Base-by-base conservation (phyloP, 1,140 invertebrate species). In the Drosophila micromelanica region DNA sequence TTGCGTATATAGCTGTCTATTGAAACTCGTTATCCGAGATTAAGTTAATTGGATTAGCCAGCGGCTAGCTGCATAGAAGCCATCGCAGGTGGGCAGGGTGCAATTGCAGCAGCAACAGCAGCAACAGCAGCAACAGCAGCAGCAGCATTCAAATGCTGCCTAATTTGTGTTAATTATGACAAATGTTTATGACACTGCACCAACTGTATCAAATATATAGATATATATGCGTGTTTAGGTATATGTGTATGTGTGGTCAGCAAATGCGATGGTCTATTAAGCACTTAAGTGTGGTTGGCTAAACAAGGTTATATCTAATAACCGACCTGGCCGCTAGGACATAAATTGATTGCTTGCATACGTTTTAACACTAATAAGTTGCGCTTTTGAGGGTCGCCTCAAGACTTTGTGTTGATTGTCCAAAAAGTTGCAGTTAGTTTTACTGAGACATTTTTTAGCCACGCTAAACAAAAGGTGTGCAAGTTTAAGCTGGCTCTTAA, bases 41-140 rank as follows among this genome's bases (percentile, higher is more conserved):
- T 72, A 72, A 72, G 23, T 72, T 65, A 72, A 72, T 71, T 72
- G 69, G 69, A 72, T 71, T 71, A 71, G 67, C 49, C 59, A 63
- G 59, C 59, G 48, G 59, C 48, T 70, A 62, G 59, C 45, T 51
- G 64, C 52, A 43, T 57, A 65, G 63, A 59, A 59, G 63, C 46
- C 56, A 69, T 60, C 64, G 35, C 20, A 55, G 49, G 49, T 70
- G 35, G 59, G 67, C 67, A 37, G 43, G 49, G 32, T 30, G 68
- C 40, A 42, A 13, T 12, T 35, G 30, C n/a, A 32, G 30, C 48
- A 15, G 35, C 48, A 30, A 20, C 49, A 37, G 49, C 49, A 61
- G 40, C 57, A 37, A 5, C 40, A 54, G 30, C n/a, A 32, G 30
- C 48, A 15, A 27, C 48, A 30, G 32, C 49, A 37, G 49, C 49